Evolutionary conservation across 2,888 invertebrate genomes (phyloP).

Genomic region (Eupithecia subumbrata): DNA sequence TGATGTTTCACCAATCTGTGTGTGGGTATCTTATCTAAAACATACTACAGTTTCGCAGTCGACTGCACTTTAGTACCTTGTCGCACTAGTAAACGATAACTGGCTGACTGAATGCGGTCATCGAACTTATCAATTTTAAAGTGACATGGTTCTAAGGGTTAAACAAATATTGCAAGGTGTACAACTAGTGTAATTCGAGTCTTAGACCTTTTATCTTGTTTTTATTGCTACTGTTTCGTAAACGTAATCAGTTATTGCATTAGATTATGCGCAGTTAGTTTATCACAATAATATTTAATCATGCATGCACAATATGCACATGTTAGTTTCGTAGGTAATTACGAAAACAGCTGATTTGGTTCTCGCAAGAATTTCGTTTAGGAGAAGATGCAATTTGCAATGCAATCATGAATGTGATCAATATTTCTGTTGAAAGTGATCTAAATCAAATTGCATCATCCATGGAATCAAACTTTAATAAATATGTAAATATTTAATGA

Average conservation of each 20-base stretch:
- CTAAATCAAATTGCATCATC: background rate
- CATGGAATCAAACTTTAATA: no score
- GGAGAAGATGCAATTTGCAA: background rate
- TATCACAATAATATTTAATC: background rate
- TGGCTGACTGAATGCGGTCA: background rate
- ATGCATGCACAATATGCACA: background rate
- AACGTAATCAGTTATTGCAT: background rate
- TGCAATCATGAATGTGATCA: background rate
- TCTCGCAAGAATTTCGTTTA: constrained; percentile 2
- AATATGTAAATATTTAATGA: no score
- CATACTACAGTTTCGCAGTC: background rate
- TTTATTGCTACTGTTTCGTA: background rate
- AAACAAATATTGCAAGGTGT: background rate
- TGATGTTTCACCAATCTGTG: background rate
- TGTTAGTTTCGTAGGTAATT: background rate
- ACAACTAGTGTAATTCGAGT: constrained; percentile 1
- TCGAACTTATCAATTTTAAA: background rate
- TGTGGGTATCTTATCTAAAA: background rate
- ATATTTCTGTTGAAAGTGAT: background rate
- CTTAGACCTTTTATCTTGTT: constrained; percentile 3
- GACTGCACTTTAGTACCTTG: background rate
- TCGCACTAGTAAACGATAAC: background rate
- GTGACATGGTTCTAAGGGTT: background rate
- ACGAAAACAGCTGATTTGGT: background rate
- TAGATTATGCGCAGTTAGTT: background rate